Percentiles rank a stretch among this genome's conserved stretches.
Evolutionary conservation across 2,888 invertebrate genomes (phyloP).

Genomic region (Oscheius sp.): DNA sequence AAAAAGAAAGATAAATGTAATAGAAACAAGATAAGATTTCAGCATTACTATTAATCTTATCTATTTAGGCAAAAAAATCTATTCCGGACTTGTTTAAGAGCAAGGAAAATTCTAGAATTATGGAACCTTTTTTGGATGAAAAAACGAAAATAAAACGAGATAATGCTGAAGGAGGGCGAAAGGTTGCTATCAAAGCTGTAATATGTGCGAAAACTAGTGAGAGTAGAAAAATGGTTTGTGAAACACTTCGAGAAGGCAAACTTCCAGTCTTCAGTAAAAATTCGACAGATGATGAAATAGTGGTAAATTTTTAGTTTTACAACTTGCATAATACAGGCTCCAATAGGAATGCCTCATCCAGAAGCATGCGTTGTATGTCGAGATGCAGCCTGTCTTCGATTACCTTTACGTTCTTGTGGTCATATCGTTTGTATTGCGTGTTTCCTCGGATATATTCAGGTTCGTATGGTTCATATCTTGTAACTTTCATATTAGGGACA

Average conservation of each 20-base stretch:
- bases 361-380: constrained; percentile 23
- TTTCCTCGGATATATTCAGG: constrained; percentile 46
- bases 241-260: too few relatives aligned
- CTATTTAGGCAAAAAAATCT: too few relatives aligned
- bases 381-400: constrained; percentile 30
- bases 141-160: neutral
- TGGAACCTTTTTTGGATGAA: neutral
- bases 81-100: too few relatives aligned
- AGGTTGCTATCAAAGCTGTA: neutral
- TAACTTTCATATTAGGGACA: constrained; percentile 30
- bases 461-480: neutral
- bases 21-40: too few relatives aligned
- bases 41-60: too few relatives aligned
- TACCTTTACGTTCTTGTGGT: constrained; percentile 45
- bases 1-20: neutral
- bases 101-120: neutral
- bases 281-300: neutral
- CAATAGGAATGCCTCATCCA: neutral
- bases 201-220: too few relatives aligned
- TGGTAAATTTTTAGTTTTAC: neutral
- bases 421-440: constrained; percentile 49
- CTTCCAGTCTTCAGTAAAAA: neutral
- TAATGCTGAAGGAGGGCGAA: neutral
- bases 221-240: too few relatives aligned
- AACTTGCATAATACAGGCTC: neutral